Base-by-base conservation (phyloP, 2,888 invertebrate genomes). In the Seira ritae region DNA sequence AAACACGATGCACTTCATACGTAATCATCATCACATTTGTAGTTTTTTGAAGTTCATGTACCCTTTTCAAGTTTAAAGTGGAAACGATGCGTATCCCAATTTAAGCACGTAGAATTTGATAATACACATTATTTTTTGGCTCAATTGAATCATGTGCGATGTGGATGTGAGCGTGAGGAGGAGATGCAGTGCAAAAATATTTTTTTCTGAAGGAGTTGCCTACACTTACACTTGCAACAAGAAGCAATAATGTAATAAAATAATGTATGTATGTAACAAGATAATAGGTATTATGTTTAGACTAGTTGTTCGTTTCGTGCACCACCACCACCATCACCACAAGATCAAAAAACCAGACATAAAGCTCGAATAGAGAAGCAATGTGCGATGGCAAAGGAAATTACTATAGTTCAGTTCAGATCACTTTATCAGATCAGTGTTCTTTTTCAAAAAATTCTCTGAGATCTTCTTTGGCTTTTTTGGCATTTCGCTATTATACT, bases 261-360 rank as follows among this genome's bases (percentile, higher is more conserved):
- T n/a, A n/a, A n/a, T n/a, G n/a, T n/a, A n/a, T n/a, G 17, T 50
- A 8, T 50, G 15, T 50, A 50, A 50, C 15, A 50, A 50, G 50
- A 50, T 12, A 50, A 50, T 50, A 50, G 50, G 50, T 50, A 50
- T 50, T 50, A n/a, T 50, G 50, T 50, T 50, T 50, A 50, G 50
- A 50, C 12, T 50, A 4, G 6, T n/a, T 50, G 15, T n/a, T n/a
- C 50, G 12, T 2, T 50, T 50, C 15, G 15, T 50, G 50, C 50
- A 50, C 6, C 50, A 42, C 6, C 42, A n/a, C n/a, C n/a, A n/a
- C n/a, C n/a, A n/a, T n/a, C n/a, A n/a, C n/a, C n/a, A n/a, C 31
- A 31, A 4, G 8, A 8, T 8, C 31, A 31, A 31, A 8, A 31
- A 31, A 8, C 15, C 50, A 50, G 50, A 50, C 50, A 50, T n/a